Evolutionary conservation across 2,888 invertebrate species (phyloP), one percentile per base, ranked within the genome.

Genomic region (Diarsia mendica): DNA sequence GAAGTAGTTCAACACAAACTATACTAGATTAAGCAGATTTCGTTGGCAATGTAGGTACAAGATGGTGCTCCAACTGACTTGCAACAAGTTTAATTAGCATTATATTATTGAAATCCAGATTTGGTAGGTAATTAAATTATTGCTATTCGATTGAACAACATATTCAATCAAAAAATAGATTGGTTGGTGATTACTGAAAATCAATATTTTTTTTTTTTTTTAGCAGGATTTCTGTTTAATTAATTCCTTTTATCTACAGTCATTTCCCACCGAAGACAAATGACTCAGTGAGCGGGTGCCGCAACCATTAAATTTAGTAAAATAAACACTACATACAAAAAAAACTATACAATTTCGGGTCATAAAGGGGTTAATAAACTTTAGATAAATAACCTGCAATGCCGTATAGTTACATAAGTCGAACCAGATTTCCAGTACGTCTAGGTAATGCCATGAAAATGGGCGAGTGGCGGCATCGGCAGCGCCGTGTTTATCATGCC

Each of bases 381-480:
- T 39, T n/a, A 69, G 55, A 51, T 73, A 75, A 83, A 83, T 89
- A 92, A 84, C 90, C 95, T 94, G 95, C 95, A 95, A 91, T 95
- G 95, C 91, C 92, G 95, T 91, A 93, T 87, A 90, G 90, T 95
- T 95, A 95, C 90, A 93, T 95, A 95, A 95, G 91, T 88, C 82
- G 84, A 83, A 79, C 85, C 84, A 82, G 79, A 84, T 75, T 80
- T 81, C 60, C 79, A 80, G 80, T 75, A 80, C 72, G 80, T 79
- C 84, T 87, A 82, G 86, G 73, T 80, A 77, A 82, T 72, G 77
- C 75, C 82, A 82, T 82, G 74, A 61, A 79, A 79, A 84, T 51
- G 78, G 79, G 78, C 68, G 79, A 79, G 67, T 66, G 70, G 49
- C 72, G 73, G 67, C 69, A 67, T 49, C 72, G 63, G 1, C 28